Evolutionary conservation across 1,140 invertebrate genomes (phyloP).

Genomic region (Lordiphosa mommai): DNA sequence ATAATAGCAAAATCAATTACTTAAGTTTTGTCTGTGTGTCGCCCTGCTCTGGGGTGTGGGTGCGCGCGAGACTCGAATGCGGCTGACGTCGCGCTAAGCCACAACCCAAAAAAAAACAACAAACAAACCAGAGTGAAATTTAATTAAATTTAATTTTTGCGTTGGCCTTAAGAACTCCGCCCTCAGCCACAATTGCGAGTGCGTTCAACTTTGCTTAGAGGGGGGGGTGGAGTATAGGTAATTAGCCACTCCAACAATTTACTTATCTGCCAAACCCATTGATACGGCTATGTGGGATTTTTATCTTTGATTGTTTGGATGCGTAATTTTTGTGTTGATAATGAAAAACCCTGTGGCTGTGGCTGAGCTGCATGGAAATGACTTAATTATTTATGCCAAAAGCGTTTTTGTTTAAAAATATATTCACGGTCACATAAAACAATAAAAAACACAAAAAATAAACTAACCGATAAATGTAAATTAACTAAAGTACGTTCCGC

Average conservation of each 20-base stretch:
- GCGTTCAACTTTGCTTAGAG: constrained; percentile 30
- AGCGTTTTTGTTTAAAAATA: constrained; percentile 29
- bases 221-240: neutral
- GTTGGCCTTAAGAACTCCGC: constrained; percentile 21
- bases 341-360: constrained; percentile 29
- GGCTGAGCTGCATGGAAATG: constrained; percentile 55
- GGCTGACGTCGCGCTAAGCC: constrained; percentile 11
- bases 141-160: constrained; percentile 53
- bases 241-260: constrained; percentile 20
- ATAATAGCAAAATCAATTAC: constrained; percentile 49
- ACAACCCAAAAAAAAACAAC: neutral
- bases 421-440: constrained; percentile 5
- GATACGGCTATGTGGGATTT: constrained; percentile 35
- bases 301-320: constrained; percentile 62
- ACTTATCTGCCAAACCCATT: constrained; percentile 38
- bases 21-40: constrained; percentile 16
- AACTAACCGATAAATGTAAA: constrained; percentile 1
- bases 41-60: constrained; percentile 12
- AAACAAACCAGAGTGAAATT: constrained; percentile 15
- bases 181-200: constrained; percentile 11
- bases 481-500: neutral
- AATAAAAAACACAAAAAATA: neutral
- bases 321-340: constrained; percentile 54
- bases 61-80: constrained; percentile 23
- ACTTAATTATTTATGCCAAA: constrained; percentile 57